A percentile compares a stretch with the other conserved stretches of the same genome.
These are phyloP conservation scores for Acipenser transmontanus DNA, from an alignment of 2,797 vertebrate species.

Conservation along the genomic window DNA sequence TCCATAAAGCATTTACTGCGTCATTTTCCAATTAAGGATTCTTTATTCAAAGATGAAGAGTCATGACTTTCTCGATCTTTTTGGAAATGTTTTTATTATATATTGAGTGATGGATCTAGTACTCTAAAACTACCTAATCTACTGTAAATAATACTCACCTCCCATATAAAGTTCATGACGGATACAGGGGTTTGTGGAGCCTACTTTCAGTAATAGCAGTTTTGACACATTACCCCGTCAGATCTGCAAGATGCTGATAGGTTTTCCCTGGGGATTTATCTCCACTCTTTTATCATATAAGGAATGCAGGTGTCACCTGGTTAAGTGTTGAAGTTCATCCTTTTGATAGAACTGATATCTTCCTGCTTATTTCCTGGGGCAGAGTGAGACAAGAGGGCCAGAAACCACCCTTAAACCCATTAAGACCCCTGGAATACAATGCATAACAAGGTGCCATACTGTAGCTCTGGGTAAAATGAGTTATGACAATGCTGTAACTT, in stretches of 20 bases:
- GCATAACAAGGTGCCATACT: too few species aligned
- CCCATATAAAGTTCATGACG: constrained; percentile 9
- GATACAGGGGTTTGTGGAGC: constrained; percentile 13
- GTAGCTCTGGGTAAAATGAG: too few species aligned
- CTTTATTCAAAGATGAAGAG: too few species aligned
- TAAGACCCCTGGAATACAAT: too few species aligned
- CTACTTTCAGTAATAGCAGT: constrained; percentile 9
- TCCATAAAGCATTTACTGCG: too few species aligned
- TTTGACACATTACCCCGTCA: constrained; percentile 17
- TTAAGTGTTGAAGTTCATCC: not conserved
- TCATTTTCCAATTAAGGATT: too few species aligned
- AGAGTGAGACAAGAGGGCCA: not conserved
- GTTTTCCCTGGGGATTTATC: constrained; percentile 10
- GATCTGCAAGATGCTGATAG: constrained; percentile 14
- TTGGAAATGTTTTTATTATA: constrained; percentile 11
- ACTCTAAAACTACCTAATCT: constrained; percentile 16
- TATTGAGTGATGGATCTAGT: constrained; percentile 15
- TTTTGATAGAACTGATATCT: not conserved
- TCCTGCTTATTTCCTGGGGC: not conserved
- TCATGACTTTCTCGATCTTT: constrained; percentile 15
- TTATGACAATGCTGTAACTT: too few species aligned
- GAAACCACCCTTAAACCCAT: not conserved
- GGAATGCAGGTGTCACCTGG: constrained; percentile 14
- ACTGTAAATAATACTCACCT: constrained; percentile 11
- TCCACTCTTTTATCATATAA: constrained; percentile 9